Base-by-base conservation (phyloP, 2,113 vertebrate genomes). In the Malurus elegans region DNA sequence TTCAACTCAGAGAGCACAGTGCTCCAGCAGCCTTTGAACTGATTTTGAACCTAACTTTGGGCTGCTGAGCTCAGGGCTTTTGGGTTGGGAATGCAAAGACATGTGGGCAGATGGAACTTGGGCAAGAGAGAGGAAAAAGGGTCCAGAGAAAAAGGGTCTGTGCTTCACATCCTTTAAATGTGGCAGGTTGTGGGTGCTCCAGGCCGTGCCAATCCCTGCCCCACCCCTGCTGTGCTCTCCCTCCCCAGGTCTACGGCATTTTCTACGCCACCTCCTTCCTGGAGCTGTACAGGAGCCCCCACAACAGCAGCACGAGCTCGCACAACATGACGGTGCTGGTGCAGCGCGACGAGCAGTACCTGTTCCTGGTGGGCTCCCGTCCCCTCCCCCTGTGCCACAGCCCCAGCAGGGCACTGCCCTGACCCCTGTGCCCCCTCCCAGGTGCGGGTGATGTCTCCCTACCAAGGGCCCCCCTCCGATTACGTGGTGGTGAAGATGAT, bases 181-280 rank as follows among this genome's bases (percentile, higher is more conserved):
- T 1, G 3, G 7, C 34, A 80, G 19, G 23, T 29, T 32, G 29
- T 8, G 71, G 79, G 14, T 65, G 50, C 62, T 76, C 13, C 17
- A 38, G 8, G n/a, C 26, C 2, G 0, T 18, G 18, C 50, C 60
- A 45, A 61, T 3, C 44, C 29, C 65, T 20, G n/a, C 26, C 9
- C 34, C 6, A 0, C 18, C 73, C 78, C 45, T 44, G 8, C 4
- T 24, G n/a, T 69, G 31, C 53, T 76, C 45, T 67, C 61, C n/a
- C 47, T 75, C 20, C 44, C 4, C 90, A 99, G 99, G 90, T 98
- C 56, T 99, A 99, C 3, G 99, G 99, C 5, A 94, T 99, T 76
- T 99, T 99, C 97, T 99, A 99, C 0, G 99, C 99, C 61, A 99
- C 99, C 0, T 99, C 99, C 54, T 99, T 99, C 97, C 98, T 99